phyloP scores from a whole-genome alignment of 2,113 vertebrate genomes.

The Deroptyus accipitrinus region DNA sequence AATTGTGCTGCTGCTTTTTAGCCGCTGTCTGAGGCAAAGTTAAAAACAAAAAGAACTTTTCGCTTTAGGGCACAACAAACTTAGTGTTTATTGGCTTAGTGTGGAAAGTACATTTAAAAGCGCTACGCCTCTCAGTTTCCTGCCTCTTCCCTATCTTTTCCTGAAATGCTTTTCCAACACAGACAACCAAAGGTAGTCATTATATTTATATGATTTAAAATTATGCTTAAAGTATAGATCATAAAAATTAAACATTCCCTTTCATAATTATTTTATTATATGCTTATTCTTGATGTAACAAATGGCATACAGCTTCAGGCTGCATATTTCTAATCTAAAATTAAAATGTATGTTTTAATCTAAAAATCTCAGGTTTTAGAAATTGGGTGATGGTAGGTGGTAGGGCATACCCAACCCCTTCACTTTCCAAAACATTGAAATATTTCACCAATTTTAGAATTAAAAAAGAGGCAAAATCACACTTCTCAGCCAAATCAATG shows the following conservation, averaged over 20 bases:
- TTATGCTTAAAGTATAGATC: neutral
- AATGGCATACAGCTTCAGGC: neutral
- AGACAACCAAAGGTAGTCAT: neutral
- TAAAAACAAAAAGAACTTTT: neutral
- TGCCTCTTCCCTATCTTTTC: neutral
- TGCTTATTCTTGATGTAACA: neutral
- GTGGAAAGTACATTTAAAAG: neutral
- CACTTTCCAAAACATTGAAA: neutral
- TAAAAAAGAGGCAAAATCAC: neutral
- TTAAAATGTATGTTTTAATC: neutral
- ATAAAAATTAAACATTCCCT: neutral
- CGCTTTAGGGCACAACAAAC: neutral
- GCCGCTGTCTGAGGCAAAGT: neutral
- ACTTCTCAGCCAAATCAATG: neutral
- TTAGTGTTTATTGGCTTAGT: neutral
- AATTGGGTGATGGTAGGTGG: neutral
- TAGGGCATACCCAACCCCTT: neutral
- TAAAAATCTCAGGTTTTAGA: neutral
- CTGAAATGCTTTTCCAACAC: neutral
- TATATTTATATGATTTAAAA: neutral
- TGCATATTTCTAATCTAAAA: neutral
- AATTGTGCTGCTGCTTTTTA: neutral
- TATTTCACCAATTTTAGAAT: neutral
- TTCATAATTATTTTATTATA: neutral
- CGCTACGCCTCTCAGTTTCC: neutral